phyloP scores from a whole-genome alignment of 2,888 invertebrate genomes.

The Epirrita christyi region DNA sequence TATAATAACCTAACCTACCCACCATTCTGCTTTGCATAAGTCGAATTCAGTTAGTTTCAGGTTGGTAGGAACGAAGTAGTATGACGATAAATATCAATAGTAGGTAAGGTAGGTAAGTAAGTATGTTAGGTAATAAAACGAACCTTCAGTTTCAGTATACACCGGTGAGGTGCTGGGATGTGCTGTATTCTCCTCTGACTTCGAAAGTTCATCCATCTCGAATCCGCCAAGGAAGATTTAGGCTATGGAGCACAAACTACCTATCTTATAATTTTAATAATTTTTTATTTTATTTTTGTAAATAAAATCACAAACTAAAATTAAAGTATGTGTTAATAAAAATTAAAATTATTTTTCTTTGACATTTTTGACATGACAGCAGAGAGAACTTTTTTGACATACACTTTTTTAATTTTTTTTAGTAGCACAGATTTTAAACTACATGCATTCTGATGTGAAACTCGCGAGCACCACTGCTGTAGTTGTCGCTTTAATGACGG shows the following conservation, averaged over 20 bases:
- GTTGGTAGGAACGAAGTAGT: too few species aligned
- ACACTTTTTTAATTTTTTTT: conserved; percentile 1
- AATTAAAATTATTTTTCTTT: background rate
- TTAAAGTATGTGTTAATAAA: background rate
- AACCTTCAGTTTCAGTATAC: conserved; percentile 18
- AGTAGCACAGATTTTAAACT: background rate
- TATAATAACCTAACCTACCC: too few species aligned
- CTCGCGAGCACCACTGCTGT: conserved; percentile 42
- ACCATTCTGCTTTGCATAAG: too few species aligned
- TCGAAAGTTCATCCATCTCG: conserved; percentile 11
- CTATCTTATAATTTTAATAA: background rate
- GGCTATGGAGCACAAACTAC: background rate
- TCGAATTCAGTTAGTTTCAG: too few species aligned
- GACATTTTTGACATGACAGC: background rate
- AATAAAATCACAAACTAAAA: conserved; percentile 7
- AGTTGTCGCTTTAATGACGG: conserved; percentile 46
- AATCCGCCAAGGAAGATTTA: background rate
- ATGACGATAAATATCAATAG: too few species aligned
- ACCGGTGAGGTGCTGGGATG: conserved; percentile 12
- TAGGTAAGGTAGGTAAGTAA: background rate
- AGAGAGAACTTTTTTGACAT: background rate
- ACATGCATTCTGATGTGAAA: conserved; percentile 18
- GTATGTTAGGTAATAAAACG: background rate
- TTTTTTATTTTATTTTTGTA: conserved; percentile 2
- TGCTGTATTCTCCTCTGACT: conserved; percentile 8